Conservation (phyloP, 2,888 invertebrate genomes). For the Antheraea assamensis region DNA sequence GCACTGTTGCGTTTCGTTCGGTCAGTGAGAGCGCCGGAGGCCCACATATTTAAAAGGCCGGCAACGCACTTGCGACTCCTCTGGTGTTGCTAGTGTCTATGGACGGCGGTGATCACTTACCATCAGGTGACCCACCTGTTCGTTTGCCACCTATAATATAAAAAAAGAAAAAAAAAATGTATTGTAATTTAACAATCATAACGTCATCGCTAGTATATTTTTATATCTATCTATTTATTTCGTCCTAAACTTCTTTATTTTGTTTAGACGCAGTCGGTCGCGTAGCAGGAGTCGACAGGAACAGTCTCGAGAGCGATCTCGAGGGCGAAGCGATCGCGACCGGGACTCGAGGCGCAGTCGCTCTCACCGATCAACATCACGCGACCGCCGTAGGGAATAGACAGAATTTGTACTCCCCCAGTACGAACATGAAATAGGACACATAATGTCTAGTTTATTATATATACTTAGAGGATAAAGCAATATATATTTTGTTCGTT, state of each 20-base stretch:
- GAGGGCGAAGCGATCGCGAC: slow-evolving; percentile 53
- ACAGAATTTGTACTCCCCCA: neutral
- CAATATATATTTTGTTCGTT: neutral
- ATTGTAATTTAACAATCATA: too few relatives aligned
- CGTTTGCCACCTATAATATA: too few relatives aligned
- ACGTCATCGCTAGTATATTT: too few relatives aligned
- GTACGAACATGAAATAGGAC: neutral
- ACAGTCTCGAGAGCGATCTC: slow-evolving; percentile 59
- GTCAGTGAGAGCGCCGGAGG: too few relatives aligned
- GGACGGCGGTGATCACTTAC: too few relatives aligned
- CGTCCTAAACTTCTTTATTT: neutral
- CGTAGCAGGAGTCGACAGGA: slow-evolving; percentile 62
- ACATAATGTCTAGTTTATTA: neutral
- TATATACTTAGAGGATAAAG: neutral
- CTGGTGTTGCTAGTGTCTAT: too few relatives aligned
- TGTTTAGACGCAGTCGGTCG: slow-evolving; percentile 57
- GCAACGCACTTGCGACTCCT: too few relatives aligned
- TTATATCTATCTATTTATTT: too few relatives aligned
- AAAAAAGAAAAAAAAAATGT: too few relatives aligned
- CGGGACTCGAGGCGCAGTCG: slow-evolving; percentile 64
- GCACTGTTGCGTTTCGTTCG: too few relatives aligned
- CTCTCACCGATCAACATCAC: slow-evolving; percentile 66
- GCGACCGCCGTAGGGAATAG: slow-evolving; percentile 69
- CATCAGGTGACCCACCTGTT: too few relatives aligned
- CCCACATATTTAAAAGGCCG: too few relatives aligned